phyloP scores from a whole-genome alignment of 1,140 invertebrate species.

The Megalopta genalis region DNA sequence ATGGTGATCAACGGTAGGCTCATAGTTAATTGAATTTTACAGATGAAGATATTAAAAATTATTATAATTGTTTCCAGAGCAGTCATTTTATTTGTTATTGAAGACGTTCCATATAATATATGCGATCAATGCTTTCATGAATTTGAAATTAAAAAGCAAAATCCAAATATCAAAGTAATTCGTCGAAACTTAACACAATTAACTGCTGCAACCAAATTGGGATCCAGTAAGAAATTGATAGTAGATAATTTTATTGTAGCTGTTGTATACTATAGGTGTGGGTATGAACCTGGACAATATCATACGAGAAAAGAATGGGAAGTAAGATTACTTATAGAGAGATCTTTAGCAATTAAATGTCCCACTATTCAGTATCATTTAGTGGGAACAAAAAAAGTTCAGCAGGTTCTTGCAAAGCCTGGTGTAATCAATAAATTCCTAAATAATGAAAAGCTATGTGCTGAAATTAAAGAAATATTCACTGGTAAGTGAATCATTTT shows the following conservation, averaged over 20 bases:
- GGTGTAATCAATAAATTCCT: slow-evolving; percentile 88
- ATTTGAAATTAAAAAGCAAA: slow-evolving; percentile 87
- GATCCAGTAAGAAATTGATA: slow-evolving; percentile 81
- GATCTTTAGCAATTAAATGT: slow-evolving; percentile 93
- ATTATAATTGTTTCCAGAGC: slow-evolving; percentile 75
- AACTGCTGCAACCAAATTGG: slow-evolving; percentile 79
- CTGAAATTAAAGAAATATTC: slow-evolving; percentile 88
- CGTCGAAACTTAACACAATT: slow-evolving; percentile 86
- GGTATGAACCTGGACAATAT: slow-evolving; percentile 93
- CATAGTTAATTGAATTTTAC: not conserved
- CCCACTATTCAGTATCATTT: slow-evolving; percentile 94
- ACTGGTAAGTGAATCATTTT: slow-evolving; percentile 80
- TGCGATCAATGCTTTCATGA: slow-evolving; percentile 94
- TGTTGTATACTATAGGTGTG: slow-evolving; percentile 94
- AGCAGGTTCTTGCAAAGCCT: slow-evolving; percentile 89
- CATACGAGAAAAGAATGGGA: slow-evolving; percentile 90
- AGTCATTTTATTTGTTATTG: slow-evolving; percentile 91
- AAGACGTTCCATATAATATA: slow-evolving; percentile 92
- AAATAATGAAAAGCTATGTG: slow-evolving; percentile 64
- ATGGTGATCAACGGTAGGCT: slow-evolving; percentile 80
- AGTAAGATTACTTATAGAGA: slow-evolving; percentile 90
- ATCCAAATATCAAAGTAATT: slow-evolving; percentile 86
- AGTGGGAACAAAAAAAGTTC: slow-evolving; percentile 92
- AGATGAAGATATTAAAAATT: not conserved
- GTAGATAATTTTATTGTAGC: slow-evolving; percentile 87